Conservation (phyloP, 2,113 vertebrate genomes). For the Gallinago media region DNA sequence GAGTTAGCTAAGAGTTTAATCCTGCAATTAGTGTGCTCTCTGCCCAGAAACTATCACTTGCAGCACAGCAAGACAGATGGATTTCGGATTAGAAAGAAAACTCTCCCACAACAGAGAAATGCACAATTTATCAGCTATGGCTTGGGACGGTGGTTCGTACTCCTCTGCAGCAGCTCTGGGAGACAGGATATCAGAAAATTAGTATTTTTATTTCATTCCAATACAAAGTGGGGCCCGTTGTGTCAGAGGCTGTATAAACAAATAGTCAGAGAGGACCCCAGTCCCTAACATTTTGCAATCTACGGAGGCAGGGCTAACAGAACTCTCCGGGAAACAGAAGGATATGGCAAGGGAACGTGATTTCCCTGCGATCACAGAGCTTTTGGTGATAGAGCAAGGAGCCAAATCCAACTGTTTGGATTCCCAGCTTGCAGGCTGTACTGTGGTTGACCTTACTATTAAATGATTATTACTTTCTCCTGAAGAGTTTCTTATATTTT, state of each 20-base stretch:
- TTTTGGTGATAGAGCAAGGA: neutral
- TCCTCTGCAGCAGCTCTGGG: slow-evolving; percentile 16
- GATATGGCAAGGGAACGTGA: neutral
- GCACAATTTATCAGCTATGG: slow-evolving; percentile 17
- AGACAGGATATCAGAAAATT: slow-evolving; percentile 40
- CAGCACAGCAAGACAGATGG: slow-evolving; percentile 43
- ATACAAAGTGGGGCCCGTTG: neutral
- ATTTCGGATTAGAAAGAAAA: slow-evolving; percentile 42
- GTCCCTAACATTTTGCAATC: neutral
- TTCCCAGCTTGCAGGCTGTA: neutral
- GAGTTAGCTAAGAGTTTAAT: slow-evolving; percentile 65
- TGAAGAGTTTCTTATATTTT: neutral
- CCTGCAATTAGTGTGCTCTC: slow-evolving; percentile 61
- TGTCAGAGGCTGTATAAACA: slow-evolving; percentile 18
- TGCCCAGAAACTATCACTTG: slow-evolving; percentile 63
- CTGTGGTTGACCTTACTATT: neutral
- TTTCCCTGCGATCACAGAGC: neutral
- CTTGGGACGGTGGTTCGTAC: neutral
- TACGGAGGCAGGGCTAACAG: neutral
- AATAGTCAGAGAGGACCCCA: neutral
- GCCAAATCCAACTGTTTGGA: neutral
- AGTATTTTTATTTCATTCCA: slow-evolving; percentile 20
- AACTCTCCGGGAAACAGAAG: neutral
- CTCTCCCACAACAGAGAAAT: slow-evolving; percentile 15
- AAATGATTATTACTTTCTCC: neutral